Conservation (phyloP, 2,113 vertebrate genomes). For the Scartelaos histophorus region DNA sequence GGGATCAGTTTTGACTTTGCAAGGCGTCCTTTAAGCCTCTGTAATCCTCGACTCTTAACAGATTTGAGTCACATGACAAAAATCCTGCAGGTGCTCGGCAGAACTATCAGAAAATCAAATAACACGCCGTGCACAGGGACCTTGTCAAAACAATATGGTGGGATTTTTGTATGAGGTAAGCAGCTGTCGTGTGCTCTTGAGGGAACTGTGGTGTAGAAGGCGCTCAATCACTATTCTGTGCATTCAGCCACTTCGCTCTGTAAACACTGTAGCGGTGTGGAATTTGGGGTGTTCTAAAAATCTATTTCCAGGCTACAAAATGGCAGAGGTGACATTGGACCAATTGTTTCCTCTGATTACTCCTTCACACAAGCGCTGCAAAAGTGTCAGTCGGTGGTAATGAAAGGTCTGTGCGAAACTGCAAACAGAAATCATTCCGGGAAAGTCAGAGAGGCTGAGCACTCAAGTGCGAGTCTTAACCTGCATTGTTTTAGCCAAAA, state of each 20-base stretch:
- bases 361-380: not conserved
- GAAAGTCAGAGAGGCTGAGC: not conserved
- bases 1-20: not conserved
- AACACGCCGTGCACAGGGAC: constrained; percentile 1
- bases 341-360: constrained; percentile 11
- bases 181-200: not conserved
- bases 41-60: not conserved
- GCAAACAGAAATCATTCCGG: not conserved
- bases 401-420: constrained; percentile 3
- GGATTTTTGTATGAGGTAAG: constrained; percentile 14
- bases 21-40: not conserved
- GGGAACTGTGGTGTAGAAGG: constrained; percentile 5
- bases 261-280: constrained; percentile 6
- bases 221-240: constrained; percentile 4
- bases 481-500: no score
- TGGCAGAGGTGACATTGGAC: constrained; percentile 16
- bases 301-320: constrained; percentile 13
- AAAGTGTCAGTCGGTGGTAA: constrained; percentile 16
- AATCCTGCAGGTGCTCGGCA: not conserved
- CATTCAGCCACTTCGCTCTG: constrained; percentile 12
- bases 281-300: not conserved
- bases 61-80: constrained; percentile 5
- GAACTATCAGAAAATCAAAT: not conserved
- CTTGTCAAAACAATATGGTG: constrained; percentile 3
- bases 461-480: not conserved